phyloP scores from a whole-genome alignment of 2,888 invertebrate species.

The Dolomedes plantarius region DNA sequence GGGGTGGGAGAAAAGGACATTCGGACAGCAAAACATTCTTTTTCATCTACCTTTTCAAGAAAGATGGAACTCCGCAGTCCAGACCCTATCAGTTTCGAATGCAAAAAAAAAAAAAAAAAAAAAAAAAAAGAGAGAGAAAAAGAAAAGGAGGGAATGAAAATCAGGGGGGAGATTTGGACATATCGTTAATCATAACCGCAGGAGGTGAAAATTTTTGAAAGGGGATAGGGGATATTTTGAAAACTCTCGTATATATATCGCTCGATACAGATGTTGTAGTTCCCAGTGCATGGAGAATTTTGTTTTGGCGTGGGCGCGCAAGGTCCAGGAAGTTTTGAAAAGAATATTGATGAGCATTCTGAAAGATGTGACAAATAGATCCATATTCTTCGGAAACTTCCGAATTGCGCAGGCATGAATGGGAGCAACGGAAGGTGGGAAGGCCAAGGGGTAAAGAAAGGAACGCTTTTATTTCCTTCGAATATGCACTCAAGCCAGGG shows the following conservation, averaged over 20 bases:
- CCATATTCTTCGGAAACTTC: background rate
- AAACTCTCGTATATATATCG: background rate
- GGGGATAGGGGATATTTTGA: background rate
- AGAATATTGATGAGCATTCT: background rate
- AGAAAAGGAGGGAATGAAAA: background rate
- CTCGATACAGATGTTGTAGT: background rate
- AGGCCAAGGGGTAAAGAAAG: too few species aligned
- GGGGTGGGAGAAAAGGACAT: slow-evolving; percentile 4
- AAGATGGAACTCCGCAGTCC: slow-evolving; percentile 6
- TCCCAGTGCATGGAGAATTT: background rate
- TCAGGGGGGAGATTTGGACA: slow-evolving; percentile 24
- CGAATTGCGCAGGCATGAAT: too few species aligned
- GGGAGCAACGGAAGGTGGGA: too few species aligned
- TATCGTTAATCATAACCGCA: slow-evolving; percentile 26
- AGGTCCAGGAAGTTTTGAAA: background rate
- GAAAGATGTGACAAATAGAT: background rate
- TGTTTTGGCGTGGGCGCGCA: background rate
- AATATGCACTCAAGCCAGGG: too few species aligned
- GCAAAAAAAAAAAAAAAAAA: too few species aligned
- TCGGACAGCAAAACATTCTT: slow-evolving; percentile 39
- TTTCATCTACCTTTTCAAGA: slow-evolving; percentile 21
- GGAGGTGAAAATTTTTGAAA: slow-evolving; percentile 14
- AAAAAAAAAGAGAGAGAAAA: background rate
- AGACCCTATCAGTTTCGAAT: background rate
- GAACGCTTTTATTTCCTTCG: too few species aligned